Evolutionary conservation across 2,888 invertebrate genomes (phyloP), one percentile per base, ranked within the genome.

Genomic region (Cheilosia urbana): DNA sequence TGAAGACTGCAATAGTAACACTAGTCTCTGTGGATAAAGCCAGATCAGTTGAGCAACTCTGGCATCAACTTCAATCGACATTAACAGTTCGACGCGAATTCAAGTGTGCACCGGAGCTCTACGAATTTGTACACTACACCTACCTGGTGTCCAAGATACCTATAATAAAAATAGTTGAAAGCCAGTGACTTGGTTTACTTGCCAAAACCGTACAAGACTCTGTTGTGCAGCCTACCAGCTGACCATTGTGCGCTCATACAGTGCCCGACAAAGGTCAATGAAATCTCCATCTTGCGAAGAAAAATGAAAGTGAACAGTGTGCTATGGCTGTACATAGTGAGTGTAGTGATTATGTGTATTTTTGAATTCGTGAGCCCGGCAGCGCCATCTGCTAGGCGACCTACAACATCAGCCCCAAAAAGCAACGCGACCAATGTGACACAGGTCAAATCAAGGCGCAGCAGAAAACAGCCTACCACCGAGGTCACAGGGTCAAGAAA

Each of bases 271-370:
- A 79, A 81, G 76, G 80, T 81, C 85, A 85, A 81, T 85, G 85
- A 85, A 72, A 85, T 76, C 81, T 65, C n/a, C 27, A 45, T 55
- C 60, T 85, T 62, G 49, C 60, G 24, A 72, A 81, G 55, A 66
- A 85, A 85, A 85, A 85, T 85, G 85, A 85, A 85, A 85, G 85
- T 85, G 81, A 77, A 72, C 40, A 51, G 49, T 81, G 81, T 81
- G 66, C 17, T 85, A 81, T 81, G 73, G 81, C 58, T 85, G 37
- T 81, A 27, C 27, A 45, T 51, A 77, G 80, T 72, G 40, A 72
- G 76, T 72, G 76, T 71, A 40, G 62, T 76, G 49, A 53, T 85
- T 58, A 66, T 72, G 62, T 71, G 81, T 62, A 13, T 72, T 62
- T 66, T 75, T 47, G 42, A 80, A 58, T 69, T 85, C 17, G 85